phyloP scores from a whole-genome alignment of 2,888 invertebrate species.

The Hirtodrosophila trivittata region DNA sequence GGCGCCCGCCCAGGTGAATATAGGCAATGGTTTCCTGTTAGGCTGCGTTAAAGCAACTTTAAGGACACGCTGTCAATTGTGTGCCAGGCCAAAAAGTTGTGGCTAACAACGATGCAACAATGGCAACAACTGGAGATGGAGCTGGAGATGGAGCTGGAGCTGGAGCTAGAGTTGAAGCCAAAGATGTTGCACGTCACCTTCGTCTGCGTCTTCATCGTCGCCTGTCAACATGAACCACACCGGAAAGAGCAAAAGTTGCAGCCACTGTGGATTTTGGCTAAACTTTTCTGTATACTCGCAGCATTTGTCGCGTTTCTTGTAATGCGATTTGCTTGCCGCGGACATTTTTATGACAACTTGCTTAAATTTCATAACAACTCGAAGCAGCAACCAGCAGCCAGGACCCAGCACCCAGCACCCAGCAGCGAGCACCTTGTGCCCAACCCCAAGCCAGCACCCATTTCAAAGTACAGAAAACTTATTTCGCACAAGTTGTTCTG shows the following conservation, averaged over 20 bases:
- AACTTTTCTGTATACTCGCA: conserved; percentile 12
- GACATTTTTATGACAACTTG: conserved; percentile 79
- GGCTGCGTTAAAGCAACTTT: conserved; percentile 48
- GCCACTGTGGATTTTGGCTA: conserved; percentile 50
- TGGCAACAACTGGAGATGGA: conserved; percentile 15
- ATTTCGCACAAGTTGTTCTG: conserved; percentile 60
- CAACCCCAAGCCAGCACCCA: no score
- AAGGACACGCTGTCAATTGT: conserved; percentile 41
- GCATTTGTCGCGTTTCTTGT: conserved; percentile 36
- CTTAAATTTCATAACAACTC: conserved; percentile 72
- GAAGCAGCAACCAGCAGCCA: conserved; percentile 18
- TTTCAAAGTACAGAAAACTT: conserved; percentile 53
- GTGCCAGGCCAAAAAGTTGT: conserved; percentile 61
- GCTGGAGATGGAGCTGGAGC: not conserved
- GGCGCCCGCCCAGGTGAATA: conserved; percentile 13
- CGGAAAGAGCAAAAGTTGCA: conserved; percentile 78
- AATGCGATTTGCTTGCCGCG: conserved; percentile 57
- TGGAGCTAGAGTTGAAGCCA: conserved; percentile 11
- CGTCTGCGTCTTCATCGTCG: conserved; percentile 19
- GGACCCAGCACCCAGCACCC: no score
- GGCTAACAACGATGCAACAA: conserved; percentile 49
- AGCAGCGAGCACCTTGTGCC: no score
- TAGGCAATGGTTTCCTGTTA: conserved; percentile 44
- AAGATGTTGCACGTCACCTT: not conserved
- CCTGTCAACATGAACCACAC: conserved; percentile 44